These are phyloP conservation scores for Didymodactylos carnosus DNA, from an alignment of 2,888 invertebrate genomes.

Conservation along the genomic window DNA sequence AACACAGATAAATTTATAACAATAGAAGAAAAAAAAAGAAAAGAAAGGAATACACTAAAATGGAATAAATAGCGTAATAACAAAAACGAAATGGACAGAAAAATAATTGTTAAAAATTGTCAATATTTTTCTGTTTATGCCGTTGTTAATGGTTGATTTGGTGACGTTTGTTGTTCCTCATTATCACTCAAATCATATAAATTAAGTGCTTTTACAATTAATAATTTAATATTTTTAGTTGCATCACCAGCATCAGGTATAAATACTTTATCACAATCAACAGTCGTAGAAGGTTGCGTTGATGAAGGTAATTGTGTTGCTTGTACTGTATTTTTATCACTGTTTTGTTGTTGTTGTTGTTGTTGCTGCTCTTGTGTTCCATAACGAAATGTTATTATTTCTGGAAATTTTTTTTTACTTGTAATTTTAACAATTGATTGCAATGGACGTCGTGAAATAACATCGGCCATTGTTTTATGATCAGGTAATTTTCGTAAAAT, in stretches of 20 bases:
- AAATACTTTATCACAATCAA: not conserved
- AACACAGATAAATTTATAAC: too few relatives aligned
- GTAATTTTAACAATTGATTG: constrained; percentile 87
- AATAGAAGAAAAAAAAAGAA: too few relatives aligned
- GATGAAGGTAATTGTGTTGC: too few relatives aligned
- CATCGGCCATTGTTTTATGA: constrained; percentile 53
- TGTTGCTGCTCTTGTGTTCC: constrained; percentile 27
- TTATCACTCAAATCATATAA: too few relatives aligned
- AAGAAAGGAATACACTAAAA: too few relatives aligned
- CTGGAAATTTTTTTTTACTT: constrained; percentile 77
- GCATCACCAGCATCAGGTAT: not conserved
- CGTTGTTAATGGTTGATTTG: too few relatives aligned
- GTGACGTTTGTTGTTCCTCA: too few relatives aligned
- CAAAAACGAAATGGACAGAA: too few relatives aligned
- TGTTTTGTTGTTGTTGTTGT: not conserved
- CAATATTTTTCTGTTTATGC: too few relatives aligned
- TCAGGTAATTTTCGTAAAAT: constrained; percentile 55
- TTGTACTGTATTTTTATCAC: not conserved
- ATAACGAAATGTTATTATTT: constrained; percentile 88
- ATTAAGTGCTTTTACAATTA: not conserved
- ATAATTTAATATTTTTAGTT: not conserved
- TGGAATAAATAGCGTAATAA: too few relatives aligned
- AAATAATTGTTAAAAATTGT: too few relatives aligned
- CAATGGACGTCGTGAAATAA: constrained; percentile 65
- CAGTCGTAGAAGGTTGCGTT: not conserved